phyloP scores from a whole-genome alignment of 2,888 invertebrate species.

The Cactoblastis cactorum region DNA sequence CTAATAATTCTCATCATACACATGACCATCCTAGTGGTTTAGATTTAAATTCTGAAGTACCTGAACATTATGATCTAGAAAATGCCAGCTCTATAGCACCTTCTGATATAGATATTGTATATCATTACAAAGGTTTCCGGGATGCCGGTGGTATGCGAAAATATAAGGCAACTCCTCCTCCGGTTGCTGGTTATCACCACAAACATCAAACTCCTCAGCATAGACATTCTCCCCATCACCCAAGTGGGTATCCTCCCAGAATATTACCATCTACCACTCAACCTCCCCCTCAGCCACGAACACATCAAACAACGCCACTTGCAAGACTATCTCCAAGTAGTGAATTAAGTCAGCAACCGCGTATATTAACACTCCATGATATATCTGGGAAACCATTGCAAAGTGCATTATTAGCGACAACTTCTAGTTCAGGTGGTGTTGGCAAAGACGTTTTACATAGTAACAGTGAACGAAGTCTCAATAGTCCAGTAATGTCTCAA shows the following conservation, averaged over 20 bases:
- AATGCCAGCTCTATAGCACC: constrained; percentile 98
- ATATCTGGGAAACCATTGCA: constrained; percentile 96
- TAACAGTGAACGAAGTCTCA: constrained; percentile 93
- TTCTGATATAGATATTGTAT: constrained; percentile 97
- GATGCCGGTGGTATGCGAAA: constrained; percentile 91
- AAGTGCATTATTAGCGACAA: constrained; percentile 92
- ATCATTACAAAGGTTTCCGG: constrained; percentile 96
- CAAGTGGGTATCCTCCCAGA: constrained; percentile 85
- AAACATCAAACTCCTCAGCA: constrained; percentile 88
- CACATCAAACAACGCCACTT: constrained; percentile 93
- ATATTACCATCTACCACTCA: constrained; percentile 85
- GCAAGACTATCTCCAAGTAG: constrained; percentile 95
- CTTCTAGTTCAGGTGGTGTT: constrained; percentile 92
- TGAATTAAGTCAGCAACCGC: constrained; percentile 94
- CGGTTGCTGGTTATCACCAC: constrained; percentile 86
- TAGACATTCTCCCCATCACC: constrained; percentile 88
- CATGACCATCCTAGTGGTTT: constrained; percentile 86
- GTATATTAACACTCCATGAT: constrained; percentile 95
- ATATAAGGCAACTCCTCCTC: constrained; percentile 92
- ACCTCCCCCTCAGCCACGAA: constrained; percentile 82
- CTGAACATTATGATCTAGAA: constrained; percentile 97
- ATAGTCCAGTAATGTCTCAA: constrained; percentile 95
- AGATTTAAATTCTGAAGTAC: constrained; percentile 88
- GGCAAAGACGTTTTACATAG: constrained; percentile 94
- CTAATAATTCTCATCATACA: constrained; percentile 84